Evolutionary conservation across 1,140 invertebrate species (phyloP).

Genomic region (Drosophila subpulchrella): DNA sequence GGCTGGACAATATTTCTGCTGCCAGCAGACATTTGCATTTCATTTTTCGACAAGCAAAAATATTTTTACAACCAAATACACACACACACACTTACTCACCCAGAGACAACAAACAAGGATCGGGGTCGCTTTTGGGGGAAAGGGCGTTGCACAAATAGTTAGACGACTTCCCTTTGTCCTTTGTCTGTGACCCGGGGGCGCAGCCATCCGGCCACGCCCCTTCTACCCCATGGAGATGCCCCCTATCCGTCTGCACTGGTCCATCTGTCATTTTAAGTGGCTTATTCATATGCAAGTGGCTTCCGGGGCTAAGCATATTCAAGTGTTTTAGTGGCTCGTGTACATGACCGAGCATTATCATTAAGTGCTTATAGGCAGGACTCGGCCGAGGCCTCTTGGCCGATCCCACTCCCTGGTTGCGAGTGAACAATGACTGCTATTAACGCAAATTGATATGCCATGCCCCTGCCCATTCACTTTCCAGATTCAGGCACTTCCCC

Average conservation of each 20-base stretch:
- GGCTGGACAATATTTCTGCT: constrained; percentile 65
- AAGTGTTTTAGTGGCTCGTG: constrained; percentile 82
- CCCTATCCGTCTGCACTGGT: constrained; percentile 40
- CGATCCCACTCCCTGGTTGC: constrained; percentile 7
- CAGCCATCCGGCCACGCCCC: constrained; percentile 7
- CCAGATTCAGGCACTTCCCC: not conserved
- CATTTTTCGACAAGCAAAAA: constrained; percentile 77
- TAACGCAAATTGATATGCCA: constrained; percentile 80
- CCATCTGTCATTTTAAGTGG: constrained; percentile 83
- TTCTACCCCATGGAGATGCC: not conserved
- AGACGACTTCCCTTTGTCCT: constrained; percentile 72
- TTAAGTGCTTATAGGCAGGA: constrained; percentile 80
- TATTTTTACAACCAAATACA: constrained; percentile 53
- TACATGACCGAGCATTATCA: constrained; percentile 82
- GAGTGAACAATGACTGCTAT: constrained; percentile 78
- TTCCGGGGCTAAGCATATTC: constrained; percentile 82
- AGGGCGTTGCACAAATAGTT: constrained; percentile 74
- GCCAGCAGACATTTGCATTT: constrained; percentile 74
- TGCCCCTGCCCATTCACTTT: not conserved
- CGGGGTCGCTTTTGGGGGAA: constrained; percentile 9
- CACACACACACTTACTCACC: constrained; percentile 7
- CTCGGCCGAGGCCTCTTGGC: constrained; percentile 1
- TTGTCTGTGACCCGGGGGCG: constrained; percentile 60
- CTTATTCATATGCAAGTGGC: constrained; percentile 83
- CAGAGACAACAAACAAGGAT: constrained; percentile 25